These are phyloP conservation scores for Apteryx mantelli DNA, from an alignment of 2,113 vertebrate species.

Conservation along the genomic window DNA sequence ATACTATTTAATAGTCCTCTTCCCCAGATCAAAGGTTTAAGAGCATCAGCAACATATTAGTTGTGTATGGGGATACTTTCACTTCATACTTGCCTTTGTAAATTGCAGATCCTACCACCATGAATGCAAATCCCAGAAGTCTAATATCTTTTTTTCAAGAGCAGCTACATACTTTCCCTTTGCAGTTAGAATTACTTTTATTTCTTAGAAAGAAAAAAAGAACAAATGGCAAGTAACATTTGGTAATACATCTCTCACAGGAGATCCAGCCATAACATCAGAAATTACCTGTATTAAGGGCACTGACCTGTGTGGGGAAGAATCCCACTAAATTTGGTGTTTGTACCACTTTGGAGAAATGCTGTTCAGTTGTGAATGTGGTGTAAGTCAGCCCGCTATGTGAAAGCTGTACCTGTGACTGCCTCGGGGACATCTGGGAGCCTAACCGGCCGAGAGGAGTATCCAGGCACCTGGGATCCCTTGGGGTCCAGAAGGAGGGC, in stretches of 20 bases:
- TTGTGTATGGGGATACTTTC: not conserved
- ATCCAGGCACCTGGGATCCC: not conserved
- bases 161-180: not conserved
- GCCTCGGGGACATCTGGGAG: not conserved
- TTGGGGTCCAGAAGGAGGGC: not conserved
- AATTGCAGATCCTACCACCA: not conserved
- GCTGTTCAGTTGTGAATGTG: not conserved
- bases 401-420: accelerated
- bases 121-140: not conserved
- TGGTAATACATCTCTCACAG: not conserved
- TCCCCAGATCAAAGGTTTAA: not conserved
- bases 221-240: not conserved
- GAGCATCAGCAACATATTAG: not conserved
- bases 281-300: not conserved
- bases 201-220: not conserved
- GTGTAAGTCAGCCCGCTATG: accelerated
- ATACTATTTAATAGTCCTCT: not conserved
- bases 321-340: not conserved
- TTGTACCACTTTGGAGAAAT: not conserved
- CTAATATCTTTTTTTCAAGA: not conserved
- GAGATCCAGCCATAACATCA: not conserved
- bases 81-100: not conserved
- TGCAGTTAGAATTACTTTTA: not conserved
- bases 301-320: not conserved
- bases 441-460: not conserved